A percentile compares a stretch with the other conserved stretches of the same genome.
These are phyloP conservation scores for Eudyptes chrysolophus DNA, from an alignment of 2,113 vertebrate genomes.

Conservation along the genomic window DNA sequence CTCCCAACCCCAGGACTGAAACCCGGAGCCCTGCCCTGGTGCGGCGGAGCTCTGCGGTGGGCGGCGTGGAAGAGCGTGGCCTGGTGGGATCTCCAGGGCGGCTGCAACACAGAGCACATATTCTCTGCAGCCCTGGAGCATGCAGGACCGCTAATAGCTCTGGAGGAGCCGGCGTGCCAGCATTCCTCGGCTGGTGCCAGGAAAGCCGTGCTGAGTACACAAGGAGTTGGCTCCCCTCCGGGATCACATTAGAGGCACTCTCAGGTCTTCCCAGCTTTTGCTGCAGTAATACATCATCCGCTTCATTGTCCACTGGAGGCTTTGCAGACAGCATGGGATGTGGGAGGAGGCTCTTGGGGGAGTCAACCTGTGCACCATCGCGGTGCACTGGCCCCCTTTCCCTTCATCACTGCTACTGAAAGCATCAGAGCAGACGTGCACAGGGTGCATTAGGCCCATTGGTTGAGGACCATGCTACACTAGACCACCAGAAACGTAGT, in stretches of 20 bases:
- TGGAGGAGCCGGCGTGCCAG: neutral
- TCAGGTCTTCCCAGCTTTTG: neutral
- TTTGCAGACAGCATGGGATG: neutral
- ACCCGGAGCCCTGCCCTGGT: neutral
- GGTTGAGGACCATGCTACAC: neutral
- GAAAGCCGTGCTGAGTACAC: neutral
- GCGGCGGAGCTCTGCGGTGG: neutral
- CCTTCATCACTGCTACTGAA: neutral
- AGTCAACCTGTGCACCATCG: accelerated
- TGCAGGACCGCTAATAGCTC: neutral
- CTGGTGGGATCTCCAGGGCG: neutral
- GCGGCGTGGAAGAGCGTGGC: neutral
- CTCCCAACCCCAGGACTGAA: neutral
- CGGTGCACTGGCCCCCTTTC: neutral
- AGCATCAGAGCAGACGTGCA: neutral
- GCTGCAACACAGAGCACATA: neutral
- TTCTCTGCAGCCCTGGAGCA: neutral
- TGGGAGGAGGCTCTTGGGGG: neutral
- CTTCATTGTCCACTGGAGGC: neutral
- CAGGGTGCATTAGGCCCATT: neutral
- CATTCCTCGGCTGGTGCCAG: neutral
- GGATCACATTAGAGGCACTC: neutral
- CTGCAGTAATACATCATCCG: neutral
- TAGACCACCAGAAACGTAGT: neutral
- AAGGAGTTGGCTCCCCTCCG: neutral